Evolutionary conservation across 2,888 invertebrate species (phyloP), one percentile per base, ranked within the genome.

Genomic region (Chloroclysta siterata): DNA sequence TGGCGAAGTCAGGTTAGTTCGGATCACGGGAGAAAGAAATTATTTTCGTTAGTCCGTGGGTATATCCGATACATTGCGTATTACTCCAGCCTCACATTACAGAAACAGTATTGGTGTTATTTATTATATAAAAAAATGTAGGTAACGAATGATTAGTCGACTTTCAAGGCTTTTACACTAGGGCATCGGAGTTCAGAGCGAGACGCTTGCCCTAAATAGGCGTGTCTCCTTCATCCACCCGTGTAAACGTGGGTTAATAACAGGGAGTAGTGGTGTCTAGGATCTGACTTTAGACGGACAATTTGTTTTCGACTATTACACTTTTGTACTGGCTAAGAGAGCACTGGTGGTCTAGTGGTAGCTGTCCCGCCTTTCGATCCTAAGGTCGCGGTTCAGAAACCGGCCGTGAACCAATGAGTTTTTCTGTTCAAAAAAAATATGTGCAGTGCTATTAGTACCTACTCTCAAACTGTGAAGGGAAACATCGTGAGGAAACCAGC

Each of bases 111-210:
- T 48, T 13, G 28, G 11, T 33, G 47, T 56, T 50, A n/a, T 33
- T 11, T 6, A 2, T 8, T 15, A 10, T n/a, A 56, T 51, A 17
- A 62, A 74, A 65, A 71, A 69, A 66, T 62, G 69, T 65, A 73
- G 75, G 78, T 72, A 77, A 79, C 79, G 80, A 82, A 81, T 81
- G 82, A 85, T 83, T 78, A 78, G 74, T 73, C 69, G 71, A 76
- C 76, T 73, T 81, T 81, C 81, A 64, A 52, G 52, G 41, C 57
- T 55, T 41, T 59, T 51, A 47, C 48, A 22, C 57, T 60, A 56
- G 39, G 61, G 68, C 66, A 60, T 51, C 54, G 56, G 56, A 65
- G 65, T 64, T 67, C 66, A 46, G 65, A 66, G 64, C 59, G 65
- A 56, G 62, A 63, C 54, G 48, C 65, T 66, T 69, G 71, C 74